Conservation (phyloP, 2,797 vertebrate species). For the Heliangelus exortis region DNA sequence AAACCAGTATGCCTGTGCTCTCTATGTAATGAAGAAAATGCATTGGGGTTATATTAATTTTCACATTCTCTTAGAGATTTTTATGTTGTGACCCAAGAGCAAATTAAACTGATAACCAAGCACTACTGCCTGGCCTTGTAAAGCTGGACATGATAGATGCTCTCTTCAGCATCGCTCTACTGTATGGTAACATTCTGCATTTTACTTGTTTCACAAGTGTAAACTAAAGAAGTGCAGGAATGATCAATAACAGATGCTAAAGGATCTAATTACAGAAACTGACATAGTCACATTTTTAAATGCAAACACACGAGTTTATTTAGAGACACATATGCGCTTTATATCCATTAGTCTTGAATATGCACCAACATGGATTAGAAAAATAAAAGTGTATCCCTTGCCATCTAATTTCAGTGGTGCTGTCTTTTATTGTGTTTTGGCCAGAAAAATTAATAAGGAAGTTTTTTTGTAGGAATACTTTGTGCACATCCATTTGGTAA, state of each 20-base stretch:
- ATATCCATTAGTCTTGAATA: slow-evolving; percentile 1
- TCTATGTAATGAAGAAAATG: neutral
- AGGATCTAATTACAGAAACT: slow-evolving; percentile 47
- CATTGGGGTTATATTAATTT: neutral
- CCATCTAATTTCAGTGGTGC: neutral
- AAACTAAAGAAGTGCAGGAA: slow-evolving; percentile 32
- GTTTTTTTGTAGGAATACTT: neutral
- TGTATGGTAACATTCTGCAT: neutral
- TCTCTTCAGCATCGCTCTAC: slow-evolving; percentile 1
- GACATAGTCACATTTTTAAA: slow-evolving; percentile 30
- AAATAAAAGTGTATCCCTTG: neutral
- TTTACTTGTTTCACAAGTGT: slow-evolving; percentile 7
- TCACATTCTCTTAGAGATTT: slow-evolving; percentile 4
- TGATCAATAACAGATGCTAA: slow-evolving; percentile 41
- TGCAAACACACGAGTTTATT: slow-evolving; percentile 26
- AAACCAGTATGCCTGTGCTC: neutral
- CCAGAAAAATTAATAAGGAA: neutral
- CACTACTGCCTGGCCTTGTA: neutral
- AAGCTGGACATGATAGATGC: neutral
- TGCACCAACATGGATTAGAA: neutral
- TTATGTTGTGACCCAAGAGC: neutral
- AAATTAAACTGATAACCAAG: neutral
- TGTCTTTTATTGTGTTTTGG: neutral
- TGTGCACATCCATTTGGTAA: neutral
- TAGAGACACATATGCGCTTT: neutral